A percentile compares a stretch with the other conserved stretches of the same genome.
Evolutionary conservation across 2,113 vertebrate species (phyloP).

Genomic region (Poecile atricapillus): DNA sequence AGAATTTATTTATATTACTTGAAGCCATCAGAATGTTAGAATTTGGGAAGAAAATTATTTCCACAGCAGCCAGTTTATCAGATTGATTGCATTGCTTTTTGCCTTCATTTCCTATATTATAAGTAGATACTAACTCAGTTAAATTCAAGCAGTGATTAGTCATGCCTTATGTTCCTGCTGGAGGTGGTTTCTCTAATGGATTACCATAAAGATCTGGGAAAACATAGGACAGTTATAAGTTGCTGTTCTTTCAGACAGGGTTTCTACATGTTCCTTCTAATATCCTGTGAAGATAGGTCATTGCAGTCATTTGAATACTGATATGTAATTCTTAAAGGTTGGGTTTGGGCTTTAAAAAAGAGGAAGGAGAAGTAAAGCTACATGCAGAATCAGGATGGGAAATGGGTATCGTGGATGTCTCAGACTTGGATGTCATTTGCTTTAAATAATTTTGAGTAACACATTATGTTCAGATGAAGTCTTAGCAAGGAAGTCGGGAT

Average conservation of each 20-base stretch:
- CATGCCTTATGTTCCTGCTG: conserved; percentile 3
- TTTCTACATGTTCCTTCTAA: background rate
- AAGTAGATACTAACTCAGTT: background rate
- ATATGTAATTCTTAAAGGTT: background rate
- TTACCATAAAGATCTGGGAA: background rate
- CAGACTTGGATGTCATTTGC: background rate
- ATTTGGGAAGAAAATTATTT: background rate
- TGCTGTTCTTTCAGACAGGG: background rate
- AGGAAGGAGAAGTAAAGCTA: background rate
- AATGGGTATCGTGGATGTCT: background rate
- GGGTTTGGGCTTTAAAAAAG: background rate
- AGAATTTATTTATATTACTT: background rate
- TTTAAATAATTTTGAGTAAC: background rate
- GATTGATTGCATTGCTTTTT: background rate
- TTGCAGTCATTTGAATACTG: background rate
- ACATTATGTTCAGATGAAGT: background rate
- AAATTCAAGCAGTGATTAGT: background rate
- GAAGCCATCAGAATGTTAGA: background rate
- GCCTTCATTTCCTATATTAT: background rate
- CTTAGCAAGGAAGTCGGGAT: background rate
- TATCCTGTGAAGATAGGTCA: background rate
- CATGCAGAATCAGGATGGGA: background rate
- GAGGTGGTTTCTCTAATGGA: background rate
- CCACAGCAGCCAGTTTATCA: background rate
- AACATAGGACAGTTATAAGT: background rate